phyloP scores from a whole-genome alignment of 2,113 vertebrate species.

The Oreochromis niloticus region DNA sequence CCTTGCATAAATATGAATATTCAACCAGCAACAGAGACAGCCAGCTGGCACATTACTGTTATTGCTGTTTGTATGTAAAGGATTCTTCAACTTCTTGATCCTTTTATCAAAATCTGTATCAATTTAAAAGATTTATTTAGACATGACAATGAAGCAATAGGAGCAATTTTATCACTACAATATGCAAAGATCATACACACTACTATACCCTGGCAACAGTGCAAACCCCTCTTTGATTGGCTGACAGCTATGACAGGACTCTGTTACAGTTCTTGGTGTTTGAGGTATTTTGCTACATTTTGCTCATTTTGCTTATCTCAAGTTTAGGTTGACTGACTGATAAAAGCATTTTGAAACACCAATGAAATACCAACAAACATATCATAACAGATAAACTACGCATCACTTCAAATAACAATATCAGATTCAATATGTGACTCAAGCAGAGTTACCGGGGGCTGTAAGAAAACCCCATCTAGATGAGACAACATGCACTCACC shows the following conservation, averaged over 20 bases:
- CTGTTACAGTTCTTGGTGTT: neutral
- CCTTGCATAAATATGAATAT: neutral
- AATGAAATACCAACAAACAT: neutral
- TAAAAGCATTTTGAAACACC: neutral
- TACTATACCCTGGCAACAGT: neutral
- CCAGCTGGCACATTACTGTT: neutral
- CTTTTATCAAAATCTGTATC: fast-evolving
- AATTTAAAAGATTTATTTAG: neutral
- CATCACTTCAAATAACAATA: neutral
- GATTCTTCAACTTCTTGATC: neutral
- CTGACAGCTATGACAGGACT: neutral
- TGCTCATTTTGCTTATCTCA: neutral
- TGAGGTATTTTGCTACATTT: neutral
- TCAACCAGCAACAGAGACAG: neutral
- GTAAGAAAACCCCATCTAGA: neutral
- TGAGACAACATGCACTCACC: constrained; percentile 2
- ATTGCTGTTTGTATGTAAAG: neutral
- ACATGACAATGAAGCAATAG: neutral
- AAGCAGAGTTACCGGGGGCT: neutral
- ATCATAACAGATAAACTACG: constrained; percentile 11
- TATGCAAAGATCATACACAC: neutral
- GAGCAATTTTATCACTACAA: neutral
- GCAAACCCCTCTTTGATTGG: neutral
- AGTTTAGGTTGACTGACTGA: neutral
- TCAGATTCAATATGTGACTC: neutral